Base-by-base conservation (phyloP, 2,888 invertebrate genomes). In the Protonemura montana region DNA sequence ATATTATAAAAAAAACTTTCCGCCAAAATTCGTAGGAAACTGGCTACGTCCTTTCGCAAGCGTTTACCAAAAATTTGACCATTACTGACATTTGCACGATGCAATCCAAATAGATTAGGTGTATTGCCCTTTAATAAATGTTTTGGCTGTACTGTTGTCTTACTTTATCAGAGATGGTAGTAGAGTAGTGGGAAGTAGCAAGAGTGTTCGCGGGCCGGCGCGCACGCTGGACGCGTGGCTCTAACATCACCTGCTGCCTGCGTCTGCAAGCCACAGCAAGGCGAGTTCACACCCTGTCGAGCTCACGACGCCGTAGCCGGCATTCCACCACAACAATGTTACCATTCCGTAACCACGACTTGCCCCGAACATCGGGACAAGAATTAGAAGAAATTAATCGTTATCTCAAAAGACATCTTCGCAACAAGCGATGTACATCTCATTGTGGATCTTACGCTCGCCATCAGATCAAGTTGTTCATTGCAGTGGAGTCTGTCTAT, bases 111-210 rank as follows among this genome's bases (percentile, higher is more conserved):
- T 5, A 41, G 41, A 41, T 13, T 27, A 80, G 80, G 80, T 80
- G 80, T 30, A 82, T n/a, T n/a, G 82, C 82, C 82, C 82, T 82
- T 82, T 82, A 82, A 82, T 29, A 30, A 29, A 35, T n/a, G 35
- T n/a, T 10, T n/a, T n/a, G n/a, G 21, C n/a, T n/a, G n/a, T n/a
- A n/a, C n/a, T 82, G 29, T 30, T 28, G 13, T n/a, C 80, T 13
- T 26, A 80, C 28, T 26, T 82, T 82, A 35, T 82, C 82, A 13
- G 25, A 26, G 82, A 82, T 30, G 82, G 82, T 82, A 82, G 82
- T 82, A 82, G 35, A n/a, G 1, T 82, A 29, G 77, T 77, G 5
- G 21, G 26, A 13, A 26, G 10, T 82, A 35, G 82, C 27, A 16
- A 10, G 26, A 3, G n/a, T 25, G 78, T 0, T n/a, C 25, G 82